phyloP scores from a whole-genome alignment of 2,113 vertebrate genomes.

The Erpornis zantholeuca region DNA sequence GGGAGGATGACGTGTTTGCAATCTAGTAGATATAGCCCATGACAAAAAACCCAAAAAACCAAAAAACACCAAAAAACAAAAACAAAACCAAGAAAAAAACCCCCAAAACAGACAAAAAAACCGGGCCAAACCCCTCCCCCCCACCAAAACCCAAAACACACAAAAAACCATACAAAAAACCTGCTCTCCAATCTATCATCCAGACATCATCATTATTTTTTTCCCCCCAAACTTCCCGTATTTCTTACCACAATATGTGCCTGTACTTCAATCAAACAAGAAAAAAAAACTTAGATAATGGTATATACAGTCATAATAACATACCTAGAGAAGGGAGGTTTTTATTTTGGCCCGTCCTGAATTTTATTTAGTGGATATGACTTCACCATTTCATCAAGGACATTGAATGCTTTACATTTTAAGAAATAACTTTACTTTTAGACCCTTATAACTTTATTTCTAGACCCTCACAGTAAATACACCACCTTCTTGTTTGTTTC shows the following conservation, averaged over 20 bases:
- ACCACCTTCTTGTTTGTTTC: background rate
- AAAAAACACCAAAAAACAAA: too few species aligned
- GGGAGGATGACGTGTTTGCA: background rate
- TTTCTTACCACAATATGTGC: background rate
- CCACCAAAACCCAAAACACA: background rate
- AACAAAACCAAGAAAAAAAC: too few species aligned
- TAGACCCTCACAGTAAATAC: background rate
- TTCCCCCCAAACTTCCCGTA: fast-evolving
- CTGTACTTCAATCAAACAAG: background rate
- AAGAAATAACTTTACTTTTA: background rate
- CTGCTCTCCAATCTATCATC: background rate
- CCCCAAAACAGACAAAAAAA: background rate
- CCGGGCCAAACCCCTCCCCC: fast-evolving
- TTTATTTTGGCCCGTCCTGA: background rate
- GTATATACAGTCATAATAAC: background rate
- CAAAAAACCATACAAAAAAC: background rate
- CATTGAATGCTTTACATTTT: background rate
- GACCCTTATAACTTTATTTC: background rate
- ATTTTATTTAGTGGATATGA: background rate
- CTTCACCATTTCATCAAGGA: background rate
- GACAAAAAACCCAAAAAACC: too few species aligned
- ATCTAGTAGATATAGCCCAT: background rate
- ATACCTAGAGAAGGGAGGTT: background rate
- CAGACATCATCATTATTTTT: background rate
- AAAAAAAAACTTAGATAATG: background rate